Evolutionary conservation across 2,888 invertebrate genomes (phyloP), one percentile per base, ranked within the genome.

Genomic region (Nineta flava): DNA sequence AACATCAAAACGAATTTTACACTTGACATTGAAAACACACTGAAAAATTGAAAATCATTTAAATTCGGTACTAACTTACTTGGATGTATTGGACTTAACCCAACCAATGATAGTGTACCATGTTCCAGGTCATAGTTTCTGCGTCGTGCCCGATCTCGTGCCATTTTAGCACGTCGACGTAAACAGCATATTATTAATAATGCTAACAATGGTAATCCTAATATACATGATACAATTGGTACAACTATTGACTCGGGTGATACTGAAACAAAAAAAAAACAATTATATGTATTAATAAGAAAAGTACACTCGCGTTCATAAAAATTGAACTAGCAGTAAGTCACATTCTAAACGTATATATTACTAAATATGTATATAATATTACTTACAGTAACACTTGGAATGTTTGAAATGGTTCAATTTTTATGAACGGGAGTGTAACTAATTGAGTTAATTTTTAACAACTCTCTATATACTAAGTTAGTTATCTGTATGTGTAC

Each of bases 221-320:
- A 77, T 62, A 91, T 91, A 66, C 90, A 88, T 50, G 90, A 88
- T 47, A 90, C 83, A 57, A 90, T 90, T 42, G 90, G 88, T 56
- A 90, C 81, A 49, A 90, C 87, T 57, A 90, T 84, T 49, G 86
- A 87, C 68, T 90, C 88, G 48, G 88, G 87, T 46, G 87, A 81
- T 55, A 90, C 90, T 90, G 77, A 21, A 74, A 75, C 50, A 56
- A 57, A 54, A 46, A 49, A 50, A 15, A 44, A 17, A 19, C 2
- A 19, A 19, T 19, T 4, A n/a, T 7, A 9, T 34, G 35, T 13
- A 35, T 13, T 35, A 35, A 13, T n/a, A 35, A 35, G 13, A n/a
- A 44, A 9, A 1, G 16, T 44, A 44, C n/a, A n/a, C n/a, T n/a
- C n/a, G n/a, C n/a, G n/a, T n/a, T n/a, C n/a, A n/a, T n/a, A n/a